These are phyloP conservation scores for Dicaeum eximium DNA, from an alignment of 2,113 vertebrate species.

Conservation along the genomic window DNA sequence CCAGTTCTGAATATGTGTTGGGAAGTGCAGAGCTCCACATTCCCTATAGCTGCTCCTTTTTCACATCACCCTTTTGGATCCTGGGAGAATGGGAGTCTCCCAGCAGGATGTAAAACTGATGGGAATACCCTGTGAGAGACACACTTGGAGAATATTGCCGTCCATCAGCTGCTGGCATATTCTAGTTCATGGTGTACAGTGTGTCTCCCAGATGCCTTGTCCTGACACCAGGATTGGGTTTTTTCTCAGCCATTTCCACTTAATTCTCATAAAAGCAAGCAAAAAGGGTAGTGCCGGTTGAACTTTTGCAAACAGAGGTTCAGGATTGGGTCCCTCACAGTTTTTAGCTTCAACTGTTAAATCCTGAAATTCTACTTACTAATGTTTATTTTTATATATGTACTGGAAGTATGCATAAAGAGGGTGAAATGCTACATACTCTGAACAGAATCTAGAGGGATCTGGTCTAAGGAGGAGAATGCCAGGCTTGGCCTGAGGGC, in stretches of 20 bases:
- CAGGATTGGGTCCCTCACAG: background rate
- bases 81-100: background rate
- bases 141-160: background rate
- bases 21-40: background rate
- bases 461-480: accelerated
- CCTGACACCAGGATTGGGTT: background rate
- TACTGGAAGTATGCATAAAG: background rate
- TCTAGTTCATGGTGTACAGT: background rate
- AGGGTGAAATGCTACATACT: background rate
- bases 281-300: background rate
- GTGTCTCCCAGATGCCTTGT: background rate
- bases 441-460: background rate
- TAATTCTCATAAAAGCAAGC: background rate
- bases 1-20: background rate
- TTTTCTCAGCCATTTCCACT: background rate
- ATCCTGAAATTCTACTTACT: background rate
- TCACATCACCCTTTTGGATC: background rate
- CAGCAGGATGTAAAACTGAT: background rate
- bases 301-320: background rate
- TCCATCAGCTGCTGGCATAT: background rate
- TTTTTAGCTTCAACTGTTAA: background rate
- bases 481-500: no score
- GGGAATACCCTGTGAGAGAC: background rate
- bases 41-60: background rate
- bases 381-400: background rate